phyloP scores from a whole-genome alignment of 2,113 vertebrate genomes.

The Atrichornis clamosus region DNA sequence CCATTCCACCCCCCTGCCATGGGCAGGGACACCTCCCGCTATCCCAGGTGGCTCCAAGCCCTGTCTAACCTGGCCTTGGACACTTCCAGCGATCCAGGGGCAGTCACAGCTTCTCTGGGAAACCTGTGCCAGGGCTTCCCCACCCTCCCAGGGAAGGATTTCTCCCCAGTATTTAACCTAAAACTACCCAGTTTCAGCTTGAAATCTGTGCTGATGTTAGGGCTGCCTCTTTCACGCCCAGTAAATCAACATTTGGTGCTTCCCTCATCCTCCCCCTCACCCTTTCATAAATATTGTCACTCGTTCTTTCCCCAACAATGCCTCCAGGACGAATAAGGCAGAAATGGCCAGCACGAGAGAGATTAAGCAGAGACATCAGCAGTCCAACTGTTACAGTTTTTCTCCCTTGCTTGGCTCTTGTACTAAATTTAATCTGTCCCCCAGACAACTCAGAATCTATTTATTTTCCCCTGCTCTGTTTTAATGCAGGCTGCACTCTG shows the following conservation, averaged over 20 bases:
- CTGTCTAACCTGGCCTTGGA: rapidly evolving
- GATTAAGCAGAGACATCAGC: neutral
- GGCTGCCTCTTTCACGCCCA: neutral
- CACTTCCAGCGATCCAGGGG: neutral
- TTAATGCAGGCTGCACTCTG: neutral
- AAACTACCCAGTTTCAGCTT: neutral
- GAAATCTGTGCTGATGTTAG: neutral
- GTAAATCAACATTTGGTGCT: neutral
- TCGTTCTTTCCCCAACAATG: neutral
- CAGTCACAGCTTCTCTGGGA: neutral
- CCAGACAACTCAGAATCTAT: neutral
- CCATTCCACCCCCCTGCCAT: rapidly evolving
- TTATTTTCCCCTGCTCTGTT: neutral
- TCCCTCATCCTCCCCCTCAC: neutral
- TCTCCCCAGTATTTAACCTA: rapidly evolving
- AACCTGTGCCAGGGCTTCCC: rapidly evolving
- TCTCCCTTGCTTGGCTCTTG: neutral
- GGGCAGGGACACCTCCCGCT: rapidly evolving
- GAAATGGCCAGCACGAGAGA: neutral
- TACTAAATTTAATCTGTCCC: neutral
- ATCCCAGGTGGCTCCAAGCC: rapidly evolving
- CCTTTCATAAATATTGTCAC: neutral
- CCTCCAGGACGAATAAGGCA: neutral
- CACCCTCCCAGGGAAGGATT: neutral
- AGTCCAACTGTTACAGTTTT: neutral